Percentiles rank a stretch among this genome's conserved stretches.
Conservation (phyloP, 2,113 vertebrate species). For the Psilopogon haemacephalus region DNA sequence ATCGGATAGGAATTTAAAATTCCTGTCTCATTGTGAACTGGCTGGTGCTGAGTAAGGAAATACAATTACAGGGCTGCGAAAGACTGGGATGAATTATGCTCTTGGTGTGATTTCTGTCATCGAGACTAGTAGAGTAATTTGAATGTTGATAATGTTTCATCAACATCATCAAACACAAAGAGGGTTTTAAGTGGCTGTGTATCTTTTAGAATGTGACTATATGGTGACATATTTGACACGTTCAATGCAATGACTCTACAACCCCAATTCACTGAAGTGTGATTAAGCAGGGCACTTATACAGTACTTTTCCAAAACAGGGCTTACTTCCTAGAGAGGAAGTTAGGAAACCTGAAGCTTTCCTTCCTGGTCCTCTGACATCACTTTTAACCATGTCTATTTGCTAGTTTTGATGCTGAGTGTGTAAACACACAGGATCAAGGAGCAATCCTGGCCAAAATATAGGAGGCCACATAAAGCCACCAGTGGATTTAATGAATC, state of each 20-base stretch:
- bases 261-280: neutral
- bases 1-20: neutral
- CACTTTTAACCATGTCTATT: neutral
- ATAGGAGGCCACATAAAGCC: neutral
- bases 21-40: neutral
- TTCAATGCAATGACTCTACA: neutral
- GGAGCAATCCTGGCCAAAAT: neutral
- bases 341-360: neutral
- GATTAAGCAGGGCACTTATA: neutral
- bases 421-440: no score
- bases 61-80: neutral
- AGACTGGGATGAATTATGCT: constrained; percentile 40
- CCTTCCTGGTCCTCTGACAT: neutral
- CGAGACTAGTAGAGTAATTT: constrained; percentile 29
- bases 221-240: neutral
- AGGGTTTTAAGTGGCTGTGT: neutral
- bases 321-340: neutral
- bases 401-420: neutral
- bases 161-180: neutral
- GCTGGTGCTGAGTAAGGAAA: constrained; percentile 11
- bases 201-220: neutral
- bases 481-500: neutral
- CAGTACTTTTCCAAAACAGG: neutral
- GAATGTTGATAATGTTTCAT: constrained; percentile 1
- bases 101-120: constrained; percentile 1